Evolutionary conservation across 2,888 invertebrate genomes (phyloP), one percentile per base, ranked within the genome.

Genomic region (Helobdella robusta): DNA sequence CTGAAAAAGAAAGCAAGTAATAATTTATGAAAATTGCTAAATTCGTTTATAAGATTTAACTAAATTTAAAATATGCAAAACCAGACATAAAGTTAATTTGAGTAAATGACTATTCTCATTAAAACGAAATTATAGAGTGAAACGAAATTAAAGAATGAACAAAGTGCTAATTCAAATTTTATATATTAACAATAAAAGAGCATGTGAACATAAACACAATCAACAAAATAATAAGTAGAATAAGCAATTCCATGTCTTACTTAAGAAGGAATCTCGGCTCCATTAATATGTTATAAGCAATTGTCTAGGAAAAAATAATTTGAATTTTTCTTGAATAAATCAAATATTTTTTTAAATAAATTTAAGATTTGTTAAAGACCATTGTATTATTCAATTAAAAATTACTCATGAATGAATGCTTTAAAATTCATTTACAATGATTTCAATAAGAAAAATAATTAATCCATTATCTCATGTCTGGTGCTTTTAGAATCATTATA

Each of bases 201-300:
- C 11, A 40, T 40, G n/a, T 40, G 44, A 40, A 40, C n/a, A n/a
- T n/a, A n/a, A 40, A 40, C 44, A 40, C 11, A 40, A 40, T 40
- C 11, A 40, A 11, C n/a, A 40, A 40, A 40, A 40, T 40, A 15
- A 40, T 40, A 15, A 40, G 11, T 40, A n/a, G n/a, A 40, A 40
- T 40, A 15, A 15, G 11, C 11, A 15, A n/a, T 40, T 15, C n/a
- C 44, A 15, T 40, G 32, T 32, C 32, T 56, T 50, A 69, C 67
- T 61, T 68, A 62, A 68, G 62, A 68, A 97, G 83, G 82, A 98
- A 98, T 80, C 94, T 93, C 77, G 94, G 79, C 97, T n/a, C n/a
- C 95, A 97, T 97, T 67, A 98, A 82, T 82, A 99, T 97, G 79
- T 93, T 81, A 75, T 83, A 82, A 52, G 81, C 82, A 67, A 82